phyloP scores from a whole-genome alignment of 2,797 vertebrate genomes.

The Stomatorhinus walkeri region DNA sequence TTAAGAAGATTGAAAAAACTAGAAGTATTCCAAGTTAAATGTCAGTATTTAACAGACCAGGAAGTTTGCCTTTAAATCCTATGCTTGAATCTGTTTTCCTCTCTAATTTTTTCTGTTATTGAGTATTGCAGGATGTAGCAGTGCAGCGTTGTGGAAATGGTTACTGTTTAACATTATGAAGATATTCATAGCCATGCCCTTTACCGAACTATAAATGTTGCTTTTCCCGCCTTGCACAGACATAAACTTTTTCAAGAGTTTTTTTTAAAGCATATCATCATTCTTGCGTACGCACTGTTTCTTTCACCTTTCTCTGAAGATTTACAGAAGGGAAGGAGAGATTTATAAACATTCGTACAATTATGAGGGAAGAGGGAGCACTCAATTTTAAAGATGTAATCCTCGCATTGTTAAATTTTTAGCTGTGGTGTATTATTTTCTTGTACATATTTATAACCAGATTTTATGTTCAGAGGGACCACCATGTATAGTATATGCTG shows the following conservation, averaged over 20 bases:
- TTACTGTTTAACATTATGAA: background rate
- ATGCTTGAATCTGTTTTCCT: conserved; percentile 21
- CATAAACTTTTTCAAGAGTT: background rate
- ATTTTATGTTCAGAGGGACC: conserved; percentile 36
- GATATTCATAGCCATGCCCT: background rate
- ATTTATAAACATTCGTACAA: background rate
- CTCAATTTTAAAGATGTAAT: conserved; percentile 40
- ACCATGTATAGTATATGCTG: conserved; percentile 37
- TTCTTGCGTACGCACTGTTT: background rate
- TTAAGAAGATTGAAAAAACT: conserved; percentile 46
- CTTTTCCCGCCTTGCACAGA: background rate
- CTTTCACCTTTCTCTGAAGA: background rate
- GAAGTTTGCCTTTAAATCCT: conserved; percentile 35
- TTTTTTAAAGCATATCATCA: background rate
- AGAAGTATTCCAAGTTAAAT: conserved; percentile 62
- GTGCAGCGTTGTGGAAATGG: background rate
- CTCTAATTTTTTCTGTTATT: conserved; percentile 37
- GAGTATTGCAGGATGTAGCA: background rate
- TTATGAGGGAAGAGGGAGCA: conserved; percentile 52
- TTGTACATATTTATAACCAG: conserved; percentile 45
- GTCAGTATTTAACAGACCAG: conserved; percentile 67
- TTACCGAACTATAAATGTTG: background rate
- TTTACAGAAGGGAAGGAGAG: background rate
- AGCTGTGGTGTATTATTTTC: conserved; percentile 46
- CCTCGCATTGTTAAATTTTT: conserved; percentile 44